Base-by-base conservation (phyloP, 2,797 vertebrate genomes). In the Harpagifer antarcticus region DNA sequence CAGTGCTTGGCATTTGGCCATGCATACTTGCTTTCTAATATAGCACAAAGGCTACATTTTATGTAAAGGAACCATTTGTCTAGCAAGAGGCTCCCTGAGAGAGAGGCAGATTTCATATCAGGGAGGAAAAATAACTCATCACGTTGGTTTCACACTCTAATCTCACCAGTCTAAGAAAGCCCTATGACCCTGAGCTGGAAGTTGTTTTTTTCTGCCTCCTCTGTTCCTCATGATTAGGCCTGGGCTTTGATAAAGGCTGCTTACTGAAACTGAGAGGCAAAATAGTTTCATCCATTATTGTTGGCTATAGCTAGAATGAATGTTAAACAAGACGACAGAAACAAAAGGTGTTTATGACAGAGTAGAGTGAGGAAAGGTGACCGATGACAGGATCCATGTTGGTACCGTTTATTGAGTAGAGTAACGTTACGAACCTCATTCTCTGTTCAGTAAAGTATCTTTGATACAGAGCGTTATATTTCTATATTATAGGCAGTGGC, bases 1-100 rank as follows among this genome's bases (percentile, higher is more conserved):
- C 86, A 65, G 65, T 60, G 52, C 53, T 80, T 93, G 91, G 91
- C 88, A 91, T 94, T 93, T 92, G 67, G 78, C 88, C 90, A 90
- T 75, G 76, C 76, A 78, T 78, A 79, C 78, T 82, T 65, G 53
- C 68, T 89, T 86, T 83, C 62, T 82, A 87, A 90, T 88, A 76
- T 84, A 84, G 82, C 77, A 83, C 48, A 81, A 86, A 86, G 85
- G 86, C 72, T 79, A 81, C 58, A 4, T 83, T 91, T 90, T 86
- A 85, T 88, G 82, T 70, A 89, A 75, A 88, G 45, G 72, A 78
- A 72, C 65, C 60, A 82, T 91, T 89, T 86, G 76, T 91, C 82
- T 83, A 78, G 66, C 31, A 44, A 90, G 72, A 82, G 82, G 73
- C 73, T 78, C 53, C 57, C 70, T 70, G 45, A 76, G 70, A 86